A percentile compares a stretch with the other conserved stretches of the same genome.
These are phyloP conservation scores for Heterodera schachtii DNA, from an alignment of 1,140 invertebrate genomes.

Conservation along the genomic window DNA sequence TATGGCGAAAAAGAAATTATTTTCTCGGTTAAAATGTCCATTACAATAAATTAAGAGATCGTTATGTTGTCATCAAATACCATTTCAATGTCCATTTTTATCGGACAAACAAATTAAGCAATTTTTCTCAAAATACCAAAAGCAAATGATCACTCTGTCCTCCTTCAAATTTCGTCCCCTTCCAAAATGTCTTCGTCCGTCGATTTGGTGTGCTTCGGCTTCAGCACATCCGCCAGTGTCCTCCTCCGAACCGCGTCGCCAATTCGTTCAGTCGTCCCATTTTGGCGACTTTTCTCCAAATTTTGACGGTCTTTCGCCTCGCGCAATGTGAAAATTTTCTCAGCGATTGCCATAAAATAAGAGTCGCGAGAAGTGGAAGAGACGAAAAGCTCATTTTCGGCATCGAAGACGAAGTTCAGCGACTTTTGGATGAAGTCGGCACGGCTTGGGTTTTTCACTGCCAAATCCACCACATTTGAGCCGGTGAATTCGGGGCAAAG, in stretches of 20 bases:
- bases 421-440: constrained; percentile 21
- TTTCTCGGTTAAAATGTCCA: neutral
- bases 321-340: constrained; percentile 19
- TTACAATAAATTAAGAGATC: constrained; percentile 9
- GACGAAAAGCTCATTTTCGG: constrained; percentile 21
- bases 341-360: constrained; percentile 15
- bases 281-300: neutral
- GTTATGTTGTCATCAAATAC: neutral
- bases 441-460: neutral
- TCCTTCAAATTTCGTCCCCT: neutral
- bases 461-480: constrained; percentile 1
- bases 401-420: constrained; percentile 21
- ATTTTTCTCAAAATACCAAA: constrained; percentile 1
- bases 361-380: constrained; percentile 8
- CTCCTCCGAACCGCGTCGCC: neutral
- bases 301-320: constrained; percentile 16
- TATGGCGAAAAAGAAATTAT: neutral
- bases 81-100: constrained; percentile 1
- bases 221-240: constrained; percentile 25
- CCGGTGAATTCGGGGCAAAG: constrained; percentile 21
- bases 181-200: constrained; percentile 13
- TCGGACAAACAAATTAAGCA: neutral
- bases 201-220: neutral
- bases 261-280: neutral
- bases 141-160: neutral